Evolutionary conservation across 2,797 vertebrate species (phyloP), one percentile per base, ranked within the genome.

Genomic region (Numenius phaeopus): DNA sequence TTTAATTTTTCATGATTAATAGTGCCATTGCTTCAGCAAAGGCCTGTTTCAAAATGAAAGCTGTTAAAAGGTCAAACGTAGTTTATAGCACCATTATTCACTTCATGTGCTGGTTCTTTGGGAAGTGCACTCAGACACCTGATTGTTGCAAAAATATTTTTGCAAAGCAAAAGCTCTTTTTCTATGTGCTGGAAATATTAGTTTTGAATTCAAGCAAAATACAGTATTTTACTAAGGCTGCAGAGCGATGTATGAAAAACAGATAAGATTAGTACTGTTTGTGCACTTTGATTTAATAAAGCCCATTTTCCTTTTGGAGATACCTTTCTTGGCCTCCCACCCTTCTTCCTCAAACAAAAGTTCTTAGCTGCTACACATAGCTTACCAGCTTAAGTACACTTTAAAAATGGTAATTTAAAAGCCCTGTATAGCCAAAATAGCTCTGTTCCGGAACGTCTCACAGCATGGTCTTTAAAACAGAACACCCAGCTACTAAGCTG

Each of bases 351-450:
- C 78, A 82, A 78, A 96, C 67, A 77, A 70, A 91, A 93, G 52
- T 86, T 84, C 97, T 97, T 16, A 97, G 92, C 91, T 96, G 92
- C 91, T 96, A 84, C 91, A 96, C 92, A 84, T 84, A 95, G 82
- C 78, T 96, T 97, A 96, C 91, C 89, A 96, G 97, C 95, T 97
- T 94, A 93, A 97, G 93, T 94, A 95, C 86, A 87, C 82, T 95
- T 97, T 89, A 92, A 97, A 97, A 98, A 96, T 92, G 94, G 72
- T 97, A 95, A 97, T 97, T 96, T 96, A 80, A 92, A 93, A 96
- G 90, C 71, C 85, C 84, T 62, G 77, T 94, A 94, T 91, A 96
- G 96, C 80, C 94, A 97, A 94, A 95, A 95, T 78, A 95, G 71
- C 75, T 97, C 90, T 95, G 91, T 98, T 97, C 96, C 94, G 94